Base-by-base conservation (phyloP, 2,888 invertebrate species). In the Netelia melanura region DNA sequence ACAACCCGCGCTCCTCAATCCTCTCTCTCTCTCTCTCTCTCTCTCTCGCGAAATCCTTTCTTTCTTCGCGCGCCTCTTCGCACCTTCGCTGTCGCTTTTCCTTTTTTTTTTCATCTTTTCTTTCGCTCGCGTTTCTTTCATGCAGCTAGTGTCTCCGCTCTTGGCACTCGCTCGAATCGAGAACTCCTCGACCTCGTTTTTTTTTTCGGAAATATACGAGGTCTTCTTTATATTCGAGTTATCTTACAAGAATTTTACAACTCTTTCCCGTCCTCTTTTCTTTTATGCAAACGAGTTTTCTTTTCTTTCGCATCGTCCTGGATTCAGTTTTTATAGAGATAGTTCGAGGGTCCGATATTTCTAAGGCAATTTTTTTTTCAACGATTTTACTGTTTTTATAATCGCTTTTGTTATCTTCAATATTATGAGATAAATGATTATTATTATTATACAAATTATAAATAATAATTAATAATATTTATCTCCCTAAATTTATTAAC, bases 131-230 rank as follows among this genome's bases (percentile, higher is more conserved):
- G 68, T 52, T 52, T 74, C 87, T 10, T 61, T 74, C 52, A 43
- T 71, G 68, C 70, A 70, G 62, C 58, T 62, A 61, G 58, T 61
- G 30, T 71, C 70, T 58, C 56, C n/a, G 54, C 38, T 76, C 65
- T 67, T 38, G 65, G 58, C 56, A 82, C 76, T 71, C 70, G 76
- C 21, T 11, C 44, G 44, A 44, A 1, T 23, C 48, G 70, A 62
- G 52, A 56, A 48, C 11, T 48, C 14, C 65, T 71, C 70, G 82
- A 82, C 82, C 82, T 82, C 65, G 70, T 82, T 82, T 77, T 52
- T 52, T 61, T 70, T 48, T 14, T 11, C 48, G 11, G 48, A 48
- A 14, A 48, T 48, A 48, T 48, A 48, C 38, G 38, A 38, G 6
- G 6, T 38, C 38, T 38, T 38, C 38, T 48, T 14, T 48, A 48